These are phyloP conservation scores for Chelonus formosanus DNA, from an alignment of 2,888 invertebrate genomes.

Conservation along the genomic window DNA sequence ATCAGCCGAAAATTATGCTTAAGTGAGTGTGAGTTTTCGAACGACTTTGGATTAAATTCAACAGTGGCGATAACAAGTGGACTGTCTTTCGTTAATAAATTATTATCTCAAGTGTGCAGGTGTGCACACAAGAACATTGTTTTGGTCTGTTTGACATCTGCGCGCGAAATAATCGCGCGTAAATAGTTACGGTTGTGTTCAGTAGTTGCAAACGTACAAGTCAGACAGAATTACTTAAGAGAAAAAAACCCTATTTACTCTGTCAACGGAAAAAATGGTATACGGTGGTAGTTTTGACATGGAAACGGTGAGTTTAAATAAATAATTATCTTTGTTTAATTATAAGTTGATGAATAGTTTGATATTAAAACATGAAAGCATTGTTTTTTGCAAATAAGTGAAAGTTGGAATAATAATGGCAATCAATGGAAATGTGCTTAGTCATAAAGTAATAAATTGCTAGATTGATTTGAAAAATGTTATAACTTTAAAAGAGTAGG, in stretches of 20 bases:
- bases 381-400: constrained; percentile 7
- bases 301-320: constrained; percentile 55
- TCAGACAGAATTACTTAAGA: constrained; percentile 1
- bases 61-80: background rate
- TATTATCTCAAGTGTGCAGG: no score
- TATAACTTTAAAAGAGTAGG: constrained; percentile 4
- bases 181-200: background rate
- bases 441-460: constrained; percentile 7
- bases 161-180: background rate
- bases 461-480: constrained; percentile 7
- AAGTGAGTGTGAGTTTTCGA: constrained; percentile 17
- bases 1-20: background rate
- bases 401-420: background rate
- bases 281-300: constrained; percentile 58
- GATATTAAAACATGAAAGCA: no score
- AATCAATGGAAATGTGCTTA: constrained; percentile 10
- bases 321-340: no score
- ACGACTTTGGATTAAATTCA: background rate
- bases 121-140: background rate
- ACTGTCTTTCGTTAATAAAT: no score
- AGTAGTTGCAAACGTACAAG: background rate
- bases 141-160: background rate
- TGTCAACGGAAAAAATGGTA: constrained; percentile 48
- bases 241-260: constrained; percentile 14
- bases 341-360: no score